Evolutionary conservation across 2,797 vertebrate genomes (phyloP).

Genomic region (Urocyon cinereoargenteus): DNA sequence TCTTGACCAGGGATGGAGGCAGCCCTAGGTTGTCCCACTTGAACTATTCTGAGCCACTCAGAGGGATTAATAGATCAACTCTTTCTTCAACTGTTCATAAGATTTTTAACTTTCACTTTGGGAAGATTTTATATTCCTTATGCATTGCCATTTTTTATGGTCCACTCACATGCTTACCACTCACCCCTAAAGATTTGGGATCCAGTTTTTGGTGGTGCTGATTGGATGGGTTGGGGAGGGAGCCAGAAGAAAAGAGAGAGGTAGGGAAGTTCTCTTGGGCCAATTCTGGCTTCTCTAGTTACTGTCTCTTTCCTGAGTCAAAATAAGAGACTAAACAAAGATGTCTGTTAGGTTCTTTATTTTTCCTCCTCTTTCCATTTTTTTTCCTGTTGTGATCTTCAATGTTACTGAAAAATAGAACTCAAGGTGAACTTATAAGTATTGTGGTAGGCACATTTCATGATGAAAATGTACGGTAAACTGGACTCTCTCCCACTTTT

Average conservation of each 20-base stretch:
- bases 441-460: not conserved
- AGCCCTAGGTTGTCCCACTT: not conserved
- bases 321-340: not conserved
- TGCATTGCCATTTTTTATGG: not conserved
- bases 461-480: not conserved
- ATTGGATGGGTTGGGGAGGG: not conserved
- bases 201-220: not conserved
- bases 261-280: too few species aligned
- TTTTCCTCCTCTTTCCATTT: not conserved
- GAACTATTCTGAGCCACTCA: not conserved
- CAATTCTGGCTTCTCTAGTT: not conserved
- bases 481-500: fast-evolving
- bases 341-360: not conserved
- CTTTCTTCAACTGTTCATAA: not conserved
- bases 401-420: not conserved
- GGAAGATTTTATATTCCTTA: not conserved
- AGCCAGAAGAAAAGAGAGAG: not conserved
- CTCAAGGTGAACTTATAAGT: not conserved
- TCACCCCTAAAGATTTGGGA: not conserved
- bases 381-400: not conserved
- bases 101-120: not conserved
- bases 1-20: not conserved
- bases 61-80: not conserved
- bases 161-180: not conserved
- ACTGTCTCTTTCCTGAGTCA: not conserved